These are phyloP conservation scores for Labeo calbasu DNA, from an alignment of 2,797 vertebrate genomes.

Conservation along the genomic window DNA sequence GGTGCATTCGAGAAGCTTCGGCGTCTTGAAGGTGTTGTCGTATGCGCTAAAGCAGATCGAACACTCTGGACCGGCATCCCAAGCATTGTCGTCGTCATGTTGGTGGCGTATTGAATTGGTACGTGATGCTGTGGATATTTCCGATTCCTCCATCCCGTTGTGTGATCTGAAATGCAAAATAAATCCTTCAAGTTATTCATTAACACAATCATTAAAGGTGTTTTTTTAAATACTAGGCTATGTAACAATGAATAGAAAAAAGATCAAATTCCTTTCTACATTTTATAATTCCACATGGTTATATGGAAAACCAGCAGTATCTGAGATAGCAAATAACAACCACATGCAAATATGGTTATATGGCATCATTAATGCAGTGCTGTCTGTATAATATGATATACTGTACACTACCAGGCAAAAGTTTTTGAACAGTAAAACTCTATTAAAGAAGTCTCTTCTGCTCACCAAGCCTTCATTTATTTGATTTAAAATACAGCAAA, in stretches of 20 bases:
- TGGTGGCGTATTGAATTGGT: not conserved
- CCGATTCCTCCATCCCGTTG: constrained; percentile 47
- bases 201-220: not conserved
- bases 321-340: not conserved
- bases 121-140: constrained; percentile 2
- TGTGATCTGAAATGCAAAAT: constrained; percentile 20
- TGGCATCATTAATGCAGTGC: not conserved
- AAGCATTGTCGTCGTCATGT: constrained; percentile 60
- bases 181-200: not conserved
- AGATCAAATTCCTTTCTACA: not conserved
- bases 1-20: constrained; percentile 81
- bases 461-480: too few relatives aligned
- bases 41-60: constrained; percentile 85
- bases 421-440: too few relatives aligned
- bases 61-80: constrained; percentile 77
- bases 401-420: too few relatives aligned
- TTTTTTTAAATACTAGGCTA: not conserved
- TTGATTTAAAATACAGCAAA: too few relatives aligned
- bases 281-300: constrained; percentile 10
- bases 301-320: not conserved
- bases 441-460: too few relatives aligned
- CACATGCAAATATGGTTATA: too few relatives aligned
- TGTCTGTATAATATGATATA: too few relatives aligned
- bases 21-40: constrained; percentile 85
- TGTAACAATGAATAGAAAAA: not conserved